phyloP scores from a whole-genome alignment of 2,113 vertebrate genomes.

The Heliornis fulica region DNA sequence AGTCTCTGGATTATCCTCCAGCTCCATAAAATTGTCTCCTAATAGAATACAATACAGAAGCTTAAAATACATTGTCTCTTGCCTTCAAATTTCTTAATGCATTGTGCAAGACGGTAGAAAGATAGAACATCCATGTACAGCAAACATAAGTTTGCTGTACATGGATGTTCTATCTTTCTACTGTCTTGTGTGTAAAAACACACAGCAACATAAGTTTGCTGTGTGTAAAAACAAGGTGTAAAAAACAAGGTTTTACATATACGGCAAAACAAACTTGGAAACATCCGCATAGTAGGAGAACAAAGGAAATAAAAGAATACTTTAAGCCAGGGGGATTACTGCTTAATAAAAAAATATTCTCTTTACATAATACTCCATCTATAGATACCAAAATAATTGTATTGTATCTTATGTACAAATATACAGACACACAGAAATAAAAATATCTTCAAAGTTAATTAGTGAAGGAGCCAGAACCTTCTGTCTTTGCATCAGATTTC shows the following conservation, averaged over 20 bases:
- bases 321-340: not conserved
- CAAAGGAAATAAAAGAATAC: not conserved
- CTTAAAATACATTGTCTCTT: not conserved
- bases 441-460: not conserved
- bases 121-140: not conserved
- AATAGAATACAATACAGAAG: not conserved
- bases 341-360: not conserved
- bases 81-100: not conserved
- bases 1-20: not conserved
- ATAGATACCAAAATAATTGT: not conserved
- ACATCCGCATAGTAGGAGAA: not conserved
- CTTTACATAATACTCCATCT: not conserved
- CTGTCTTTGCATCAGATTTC: not conserved
- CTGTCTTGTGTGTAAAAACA: no score
- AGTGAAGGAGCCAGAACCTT: not conserved
- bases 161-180: no score
- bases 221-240: no score
- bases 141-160: no score
- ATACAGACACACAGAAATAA: not conserved
- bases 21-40: not conserved
- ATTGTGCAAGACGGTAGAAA: not conserved
- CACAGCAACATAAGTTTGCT: no score
- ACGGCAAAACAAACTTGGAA: not conserved
- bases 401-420: not conserved
- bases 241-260: not conserved